phyloP scores from a whole-genome alignment of 2,888 invertebrate species.

The Cryptocephalus primarius region DNA sequence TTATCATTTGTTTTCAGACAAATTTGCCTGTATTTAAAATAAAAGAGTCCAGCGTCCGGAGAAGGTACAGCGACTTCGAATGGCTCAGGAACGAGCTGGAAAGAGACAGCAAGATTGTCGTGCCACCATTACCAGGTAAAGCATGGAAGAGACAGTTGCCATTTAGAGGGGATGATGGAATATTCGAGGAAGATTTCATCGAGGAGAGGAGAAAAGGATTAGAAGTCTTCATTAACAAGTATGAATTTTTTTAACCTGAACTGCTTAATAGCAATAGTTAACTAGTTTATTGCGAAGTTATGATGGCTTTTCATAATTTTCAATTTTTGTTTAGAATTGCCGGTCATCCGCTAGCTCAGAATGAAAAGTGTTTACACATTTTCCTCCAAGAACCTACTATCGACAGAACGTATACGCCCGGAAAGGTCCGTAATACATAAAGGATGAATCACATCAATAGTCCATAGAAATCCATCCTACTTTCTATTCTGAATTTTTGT shows the following conservation, averaged over 20 bases:
- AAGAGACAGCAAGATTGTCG: slow-evolving; percentile 99
- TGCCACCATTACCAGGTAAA: slow-evolving; percentile 95
- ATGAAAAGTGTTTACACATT: slow-evolving; percentile 98
- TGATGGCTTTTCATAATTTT: background rate
- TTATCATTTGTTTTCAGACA: slow-evolving; percentile 66
- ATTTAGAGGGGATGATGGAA: slow-evolving; percentile 96
- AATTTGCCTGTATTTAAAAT: slow-evolving; percentile 99
- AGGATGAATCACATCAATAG: background rate
- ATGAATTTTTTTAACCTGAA: slow-evolving; percentile 35
- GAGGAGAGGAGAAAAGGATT: slow-evolving; percentile 96
- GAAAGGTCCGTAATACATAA: slow-evolving; percentile 96
- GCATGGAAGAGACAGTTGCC: slow-evolving; percentile 98
- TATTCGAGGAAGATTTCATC: slow-evolving; percentile 99
- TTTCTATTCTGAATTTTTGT: no score
- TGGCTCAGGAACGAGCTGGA: slow-evolving; percentile 98
- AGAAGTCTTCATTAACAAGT: slow-evolving; percentile 98
- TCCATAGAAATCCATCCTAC: no score
- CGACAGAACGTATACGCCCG: slow-evolving; percentile 99
- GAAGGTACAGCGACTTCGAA: slow-evolving; percentile 99
- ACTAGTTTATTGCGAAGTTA: background rate
- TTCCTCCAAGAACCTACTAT: slow-evolving; percentile 96
- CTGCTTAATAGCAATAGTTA: background rate
- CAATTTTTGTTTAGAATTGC: slow-evolving; percentile 62
- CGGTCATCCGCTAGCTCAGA: slow-evolving; percentile 97
- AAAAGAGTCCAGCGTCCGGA: slow-evolving; percentile 93